Conservation (phyloP, 1,140 invertebrate species). For the Drosophila sp. region DNA sequence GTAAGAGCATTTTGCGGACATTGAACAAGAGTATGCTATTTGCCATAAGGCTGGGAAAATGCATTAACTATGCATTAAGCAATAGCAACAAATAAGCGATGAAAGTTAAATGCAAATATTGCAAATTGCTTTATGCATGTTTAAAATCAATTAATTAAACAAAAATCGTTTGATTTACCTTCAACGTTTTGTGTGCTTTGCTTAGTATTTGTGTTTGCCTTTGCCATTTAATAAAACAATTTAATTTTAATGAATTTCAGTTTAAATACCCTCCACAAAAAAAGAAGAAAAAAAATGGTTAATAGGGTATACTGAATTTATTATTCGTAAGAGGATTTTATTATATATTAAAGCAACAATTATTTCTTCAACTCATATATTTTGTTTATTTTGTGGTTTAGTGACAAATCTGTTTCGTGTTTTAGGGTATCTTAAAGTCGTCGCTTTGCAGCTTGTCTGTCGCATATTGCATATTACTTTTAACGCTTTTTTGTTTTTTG, state of each 20-base stretch:
- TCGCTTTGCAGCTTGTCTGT: neutral
- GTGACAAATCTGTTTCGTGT: no score
- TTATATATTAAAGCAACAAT: neutral
- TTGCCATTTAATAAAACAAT: slow-evolving; percentile 26
- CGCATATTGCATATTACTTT: neutral
- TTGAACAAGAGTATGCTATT: neutral
- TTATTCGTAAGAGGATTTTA: neutral
- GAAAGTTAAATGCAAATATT: slow-evolving; percentile 41
- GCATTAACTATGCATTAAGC: slow-evolving; percentile 7
- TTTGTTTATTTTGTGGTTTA: neutral
- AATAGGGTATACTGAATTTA: neutral
- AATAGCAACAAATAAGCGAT: slow-evolving; percentile 14
- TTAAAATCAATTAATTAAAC: slow-evolving; percentile 68
- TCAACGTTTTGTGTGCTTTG: slow-evolving; percentile 21
- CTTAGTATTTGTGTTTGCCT: slow-evolving; percentile 3
- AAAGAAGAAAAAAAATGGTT: no score
- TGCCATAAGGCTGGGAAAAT: neutral
- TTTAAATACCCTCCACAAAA: neutral
- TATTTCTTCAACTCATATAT: neutral
- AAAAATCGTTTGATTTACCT: slow-evolving; percentile 42
- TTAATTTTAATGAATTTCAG: slow-evolving; percentile 54
- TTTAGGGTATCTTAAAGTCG: slow-evolving; percentile 1
- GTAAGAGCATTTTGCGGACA: no score
- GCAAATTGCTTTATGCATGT: slow-evolving; percentile 57
- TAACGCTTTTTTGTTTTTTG: slow-evolving; percentile 26